These are phyloP conservation scores for Thymelicus acteon DNA, from an alignment of 2,888 invertebrate species.

Conservation along the genomic window DNA sequence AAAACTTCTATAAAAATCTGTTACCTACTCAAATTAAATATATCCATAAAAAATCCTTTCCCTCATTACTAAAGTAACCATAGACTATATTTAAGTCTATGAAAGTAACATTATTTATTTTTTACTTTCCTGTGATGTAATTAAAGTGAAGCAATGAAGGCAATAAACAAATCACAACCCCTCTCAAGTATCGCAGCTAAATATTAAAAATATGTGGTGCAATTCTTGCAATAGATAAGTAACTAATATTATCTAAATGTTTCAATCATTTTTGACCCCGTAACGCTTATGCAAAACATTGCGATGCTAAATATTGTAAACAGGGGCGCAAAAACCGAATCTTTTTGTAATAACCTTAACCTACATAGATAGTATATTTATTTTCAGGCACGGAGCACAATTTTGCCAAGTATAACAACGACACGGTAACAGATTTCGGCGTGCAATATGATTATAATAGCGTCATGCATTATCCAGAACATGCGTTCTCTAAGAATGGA, in stretches of 20 bases:
- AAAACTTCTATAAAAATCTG: too few relatives aligned
- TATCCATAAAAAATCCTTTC: too few relatives aligned
- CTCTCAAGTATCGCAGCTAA: neutral
- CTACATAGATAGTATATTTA: neutral
- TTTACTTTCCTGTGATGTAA: too few relatives aligned
- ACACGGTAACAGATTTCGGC: constrained; percentile 87
- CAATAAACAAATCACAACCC: neutral
- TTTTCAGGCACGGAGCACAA: constrained; percentile 82
- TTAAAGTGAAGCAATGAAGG: too few relatives aligned
- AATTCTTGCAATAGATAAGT: neutral
- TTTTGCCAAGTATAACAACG: constrained; percentile 87
- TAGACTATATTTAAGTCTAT: too few relatives aligned
- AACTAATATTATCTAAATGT: constrained; percentile 3
- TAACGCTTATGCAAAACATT: constrained; percentile 14
- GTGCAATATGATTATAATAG: constrained; percentile 89
- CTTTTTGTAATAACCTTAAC: constrained; percentile 11
- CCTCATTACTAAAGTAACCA: too few relatives aligned
- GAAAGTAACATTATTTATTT: too few relatives aligned
- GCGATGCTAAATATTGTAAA: constrained; percentile 13
- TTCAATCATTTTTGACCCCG: constrained; percentile 14
- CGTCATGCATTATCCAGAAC: constrained; percentile 89
- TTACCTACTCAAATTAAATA: too few relatives aligned
- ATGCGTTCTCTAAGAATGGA: constrained; percentile 88
- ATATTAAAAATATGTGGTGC: constrained; percentile 8
- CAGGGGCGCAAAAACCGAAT: constrained; percentile 5